Evolutionary conservation across 2,888 invertebrate species (phyloP).

Genomic region (Apamea anceps): DNA sequence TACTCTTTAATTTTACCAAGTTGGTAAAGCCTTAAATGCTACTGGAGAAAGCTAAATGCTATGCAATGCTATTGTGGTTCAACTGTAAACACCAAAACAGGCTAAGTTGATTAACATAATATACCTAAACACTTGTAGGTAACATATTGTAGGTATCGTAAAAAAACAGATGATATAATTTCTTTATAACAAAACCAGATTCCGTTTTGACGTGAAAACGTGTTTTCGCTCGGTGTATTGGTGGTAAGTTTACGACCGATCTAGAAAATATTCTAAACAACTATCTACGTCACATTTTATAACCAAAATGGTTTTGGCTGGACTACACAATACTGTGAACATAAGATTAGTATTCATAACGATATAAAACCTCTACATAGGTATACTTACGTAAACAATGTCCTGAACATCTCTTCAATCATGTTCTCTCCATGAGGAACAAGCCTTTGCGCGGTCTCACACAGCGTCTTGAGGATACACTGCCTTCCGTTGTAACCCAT

Average conservation of each 20-base stretch:
- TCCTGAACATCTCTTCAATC: slow-evolving; percentile 93
- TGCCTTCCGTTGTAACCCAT: slow-evolving; percentile 94
- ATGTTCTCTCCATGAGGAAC: slow-evolving; percentile 91
- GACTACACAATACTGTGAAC: not conserved
- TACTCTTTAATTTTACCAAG: too few species aligned
- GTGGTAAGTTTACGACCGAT: not conserved
- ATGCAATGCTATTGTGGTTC: too few species aligned
- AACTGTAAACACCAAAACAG: too few species aligned
- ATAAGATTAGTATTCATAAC: not conserved
- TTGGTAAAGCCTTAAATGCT: not conserved
- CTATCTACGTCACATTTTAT: not conserved
- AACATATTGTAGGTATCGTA: too few species aligned
- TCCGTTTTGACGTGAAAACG: not conserved
- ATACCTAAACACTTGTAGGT: not conserved
- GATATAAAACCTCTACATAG: not conserved
- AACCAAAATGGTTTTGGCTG: not conserved
- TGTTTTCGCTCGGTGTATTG: not conserved
- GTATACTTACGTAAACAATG: slow-evolving; percentile 91
- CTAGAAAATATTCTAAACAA: not conserved
- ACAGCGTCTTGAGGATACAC: slow-evolving; percentile 93
- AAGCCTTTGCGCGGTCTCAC: slow-evolving; percentile 93
- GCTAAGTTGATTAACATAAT: not conserved
- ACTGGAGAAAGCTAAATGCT: not conserved
- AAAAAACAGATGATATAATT: not conserved
- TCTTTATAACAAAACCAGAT: not conserved